Percentiles rank a stretch among this genome's conserved stretches.
phyloP scores from a whole-genome alignment of 2,888 invertebrate genomes.

The Cetonia aurata region DNA sequence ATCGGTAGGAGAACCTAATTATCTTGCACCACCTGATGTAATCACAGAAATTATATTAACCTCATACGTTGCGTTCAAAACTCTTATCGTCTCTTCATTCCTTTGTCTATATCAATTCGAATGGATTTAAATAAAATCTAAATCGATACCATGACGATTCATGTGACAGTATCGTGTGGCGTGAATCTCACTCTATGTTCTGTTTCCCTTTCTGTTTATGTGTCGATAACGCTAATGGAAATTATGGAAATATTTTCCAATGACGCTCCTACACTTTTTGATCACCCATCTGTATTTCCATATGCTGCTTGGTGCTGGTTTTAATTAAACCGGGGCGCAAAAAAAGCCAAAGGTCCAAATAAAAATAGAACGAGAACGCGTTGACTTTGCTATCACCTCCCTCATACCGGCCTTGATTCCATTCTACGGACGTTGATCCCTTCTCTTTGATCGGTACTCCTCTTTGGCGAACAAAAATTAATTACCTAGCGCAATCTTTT shows the following conservation, averaged over 20 bases:
- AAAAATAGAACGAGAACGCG: background rate
- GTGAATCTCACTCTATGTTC: background rate
- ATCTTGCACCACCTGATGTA: too few relatives aligned
- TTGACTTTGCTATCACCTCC: too few relatives aligned
- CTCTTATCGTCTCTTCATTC: too few relatives aligned
- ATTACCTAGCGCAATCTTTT: constrained; percentile 11
- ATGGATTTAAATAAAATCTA: too few relatives aligned
- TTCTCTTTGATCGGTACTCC: background rate
- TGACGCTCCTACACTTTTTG: constrained; percentile 10
- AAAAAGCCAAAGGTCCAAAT: background rate
- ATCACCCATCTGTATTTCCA: constrained; percentile 12
- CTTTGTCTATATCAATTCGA: too few relatives aligned
- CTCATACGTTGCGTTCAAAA: too few relatives aligned
- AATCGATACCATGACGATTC: too few relatives aligned
- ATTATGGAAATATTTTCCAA: constrained; percentile 42
- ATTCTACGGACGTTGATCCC: background rate
- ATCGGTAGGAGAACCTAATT: too few relatives aligned
- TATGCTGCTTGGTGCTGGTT: background rate
- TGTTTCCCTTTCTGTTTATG: constrained; percentile 34
- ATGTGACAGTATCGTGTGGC: too few relatives aligned
- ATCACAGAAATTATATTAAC: too few relatives aligned
- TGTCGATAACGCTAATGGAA: constrained; percentile 45
- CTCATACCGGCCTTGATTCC: too few relatives aligned
- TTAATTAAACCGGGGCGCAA: constrained; percentile 22
- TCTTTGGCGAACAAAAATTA: constrained; percentile 29